Conservation (phyloP, 2,888 invertebrate species). For the Apamea monoglypha region DNA sequence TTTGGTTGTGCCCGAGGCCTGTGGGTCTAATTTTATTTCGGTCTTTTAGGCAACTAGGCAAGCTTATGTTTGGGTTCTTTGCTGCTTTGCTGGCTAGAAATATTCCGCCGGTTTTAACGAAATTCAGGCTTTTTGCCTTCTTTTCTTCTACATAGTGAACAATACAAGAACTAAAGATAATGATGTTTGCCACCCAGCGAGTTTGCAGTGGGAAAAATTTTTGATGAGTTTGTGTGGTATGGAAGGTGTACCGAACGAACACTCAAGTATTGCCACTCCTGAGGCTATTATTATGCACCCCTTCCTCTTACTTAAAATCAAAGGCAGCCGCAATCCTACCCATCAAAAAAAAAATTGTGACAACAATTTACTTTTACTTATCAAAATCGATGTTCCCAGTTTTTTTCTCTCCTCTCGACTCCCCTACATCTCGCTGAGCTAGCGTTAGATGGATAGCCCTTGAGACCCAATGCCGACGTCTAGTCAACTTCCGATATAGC, state of each 20-base stretch:
- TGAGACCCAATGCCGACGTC: conserved; percentile 44
- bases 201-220: no score
- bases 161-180: not conserved
- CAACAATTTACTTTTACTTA: not conserved
- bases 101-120: not conserved
- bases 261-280: not conserved
- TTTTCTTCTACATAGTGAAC: not conserved
- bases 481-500: conserved; percentile 55
- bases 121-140: not conserved
- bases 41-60: not conserved
- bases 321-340: not conserved
- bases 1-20: not conserved
- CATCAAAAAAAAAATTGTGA: not conserved
- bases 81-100: not conserved
- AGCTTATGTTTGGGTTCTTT: not conserved
- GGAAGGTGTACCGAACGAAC: not conserved
- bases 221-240: not conserved
- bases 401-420: not conserved
- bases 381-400: not conserved
- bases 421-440: conserved; percentile 57
- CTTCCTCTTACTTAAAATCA: not conserved
- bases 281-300: not conserved
- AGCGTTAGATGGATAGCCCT: conserved; percentile 66
- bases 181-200: not conserved
- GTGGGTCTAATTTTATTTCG: not conserved